phyloP scores from a whole-genome alignment of 2,113 vertebrate species.

The Amazona vittata region DNA sequence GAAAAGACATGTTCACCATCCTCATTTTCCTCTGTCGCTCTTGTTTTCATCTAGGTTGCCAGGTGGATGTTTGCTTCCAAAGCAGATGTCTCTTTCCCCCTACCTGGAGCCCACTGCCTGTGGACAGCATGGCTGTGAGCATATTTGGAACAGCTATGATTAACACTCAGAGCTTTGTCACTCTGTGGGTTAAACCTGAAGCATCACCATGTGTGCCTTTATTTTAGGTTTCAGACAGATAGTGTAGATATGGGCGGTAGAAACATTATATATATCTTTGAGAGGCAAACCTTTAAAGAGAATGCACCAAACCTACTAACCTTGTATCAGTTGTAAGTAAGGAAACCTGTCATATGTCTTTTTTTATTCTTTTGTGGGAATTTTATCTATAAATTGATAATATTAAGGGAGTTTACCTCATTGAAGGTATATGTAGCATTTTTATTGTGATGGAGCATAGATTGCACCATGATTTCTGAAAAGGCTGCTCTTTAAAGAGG shows the following conservation, averaged over 20 bases:
- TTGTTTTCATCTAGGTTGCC: neutral
- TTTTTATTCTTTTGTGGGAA: neutral
- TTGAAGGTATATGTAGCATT: neutral
- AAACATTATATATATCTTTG: neutral
- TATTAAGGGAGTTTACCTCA: slow-evolving; percentile 1
- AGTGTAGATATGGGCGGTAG: neutral
- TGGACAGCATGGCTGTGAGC: neutral
- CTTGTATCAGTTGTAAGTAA: neutral
- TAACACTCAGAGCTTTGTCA: neutral
- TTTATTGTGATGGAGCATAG: neutral
- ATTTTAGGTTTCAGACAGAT: neutral
- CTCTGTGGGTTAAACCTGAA: neutral
- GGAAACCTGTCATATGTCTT: neutral
- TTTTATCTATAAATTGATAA: neutral
- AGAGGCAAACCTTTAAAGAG: neutral
- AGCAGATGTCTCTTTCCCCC: neutral
- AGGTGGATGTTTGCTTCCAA: neutral
- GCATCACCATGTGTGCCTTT: neutral
- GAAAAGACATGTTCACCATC: neutral
- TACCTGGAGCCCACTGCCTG: neutral
- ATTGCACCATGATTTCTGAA: neutral
- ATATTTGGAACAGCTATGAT: neutral
- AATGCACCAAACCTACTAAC: neutral
- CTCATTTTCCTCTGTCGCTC: neutral
- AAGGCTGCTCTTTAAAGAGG: slow-evolving; percentile 11